phyloP scores from a whole-genome alignment of 2,888 invertebrate genomes.

The Zhengitettix transpicula region DNA sequence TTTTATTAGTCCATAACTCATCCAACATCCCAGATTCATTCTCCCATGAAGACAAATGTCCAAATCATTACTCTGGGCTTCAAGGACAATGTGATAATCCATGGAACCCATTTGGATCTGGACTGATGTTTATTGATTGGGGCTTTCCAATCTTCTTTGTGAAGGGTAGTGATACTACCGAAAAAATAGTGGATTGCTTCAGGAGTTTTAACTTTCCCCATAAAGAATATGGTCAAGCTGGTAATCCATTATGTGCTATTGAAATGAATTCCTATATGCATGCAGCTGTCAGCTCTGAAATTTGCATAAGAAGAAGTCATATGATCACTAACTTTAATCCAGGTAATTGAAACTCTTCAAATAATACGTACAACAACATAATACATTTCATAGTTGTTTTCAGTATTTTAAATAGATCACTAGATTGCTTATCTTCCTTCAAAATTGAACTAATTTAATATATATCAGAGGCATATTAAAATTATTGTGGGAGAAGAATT shows the following conservation, averaged over 20 bases:
- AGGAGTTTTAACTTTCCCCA: not conserved
- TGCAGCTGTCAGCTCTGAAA: slow-evolving; percentile 69
- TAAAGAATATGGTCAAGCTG: slow-evolving; percentile 40
- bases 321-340: slow-evolving; percentile 25
- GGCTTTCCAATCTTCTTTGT: slow-evolving; percentile 12
- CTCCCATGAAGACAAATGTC: slow-evolving; percentile 58
- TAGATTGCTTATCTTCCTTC: no score
- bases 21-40: slow-evolving; percentile 18
- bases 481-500: no score
- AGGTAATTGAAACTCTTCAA: slow-evolving; percentile 15
- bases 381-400: no score
- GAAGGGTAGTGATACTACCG: not conserved
- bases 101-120: slow-evolving; percentile 72
- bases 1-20: slow-evolving; percentile 22
- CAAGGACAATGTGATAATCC: slow-evolving; percentile 33
- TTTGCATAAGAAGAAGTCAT: slow-evolving; percentile 56
- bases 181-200: not conserved
- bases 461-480: no score
- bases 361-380: no score
- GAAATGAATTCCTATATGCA: slow-evolving; percentile 79
- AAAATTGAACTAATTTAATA: no score
- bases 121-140: slow-evolving; percentile 54
- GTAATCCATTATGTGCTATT: slow-evolving; percentile 69
- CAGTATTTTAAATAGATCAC: no score
- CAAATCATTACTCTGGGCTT: slow-evolving; percentile 53